Evolutionary conservation across 2,797 vertebrate species (phyloP), one percentile per base, ranked within the genome.

Genomic region (Clamator glandarius): DNA sequence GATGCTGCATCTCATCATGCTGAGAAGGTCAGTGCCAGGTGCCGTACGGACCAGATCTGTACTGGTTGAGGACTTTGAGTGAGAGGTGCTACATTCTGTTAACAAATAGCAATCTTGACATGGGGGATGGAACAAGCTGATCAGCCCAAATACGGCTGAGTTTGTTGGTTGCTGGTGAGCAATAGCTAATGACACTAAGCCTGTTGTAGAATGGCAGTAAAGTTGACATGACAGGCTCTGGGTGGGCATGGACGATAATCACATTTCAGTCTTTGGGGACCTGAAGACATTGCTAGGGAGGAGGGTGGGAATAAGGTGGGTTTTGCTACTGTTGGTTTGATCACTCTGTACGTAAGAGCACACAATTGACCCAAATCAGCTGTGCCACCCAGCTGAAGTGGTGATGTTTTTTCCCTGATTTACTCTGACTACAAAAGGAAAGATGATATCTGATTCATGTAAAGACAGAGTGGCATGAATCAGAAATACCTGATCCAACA

Each of bases 201-300:
- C 13, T 0, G 0, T 26, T 46, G 23, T 31, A 69, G 58, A 62
- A 68, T 7, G 46, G n/a, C 31, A 82, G 46, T 25, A 67, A 79
- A 81, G 18, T 12, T 76, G 42, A 51, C 29, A 25, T 57, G 46
- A 24, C 62, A 75, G 33, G 35, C 35, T 87, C 42, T 91, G 39
- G 8, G 15, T 76, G 26, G 73, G 19, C 52, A 17, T 12, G 44
- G 66, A 33, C 25, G 75, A 68, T 36, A 89, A 75, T 7, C 29
- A n/a, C 0, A 0, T 58, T 15, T 63, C 59, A 50, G 44, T 51
- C 48, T 75, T 61, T 52, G 41, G 42, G 17, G 92, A 11, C 25
- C 54, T 62, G 24, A 76, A n/a, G 36, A 52, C 24, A 48, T 24
- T 61, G n/a, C 28, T 59, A 31, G 52, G 28, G 18, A 50, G 78